Base-by-base conservation (phyloP, 2,797 vertebrate genomes). In the Poliocrania exsul region DNA sequence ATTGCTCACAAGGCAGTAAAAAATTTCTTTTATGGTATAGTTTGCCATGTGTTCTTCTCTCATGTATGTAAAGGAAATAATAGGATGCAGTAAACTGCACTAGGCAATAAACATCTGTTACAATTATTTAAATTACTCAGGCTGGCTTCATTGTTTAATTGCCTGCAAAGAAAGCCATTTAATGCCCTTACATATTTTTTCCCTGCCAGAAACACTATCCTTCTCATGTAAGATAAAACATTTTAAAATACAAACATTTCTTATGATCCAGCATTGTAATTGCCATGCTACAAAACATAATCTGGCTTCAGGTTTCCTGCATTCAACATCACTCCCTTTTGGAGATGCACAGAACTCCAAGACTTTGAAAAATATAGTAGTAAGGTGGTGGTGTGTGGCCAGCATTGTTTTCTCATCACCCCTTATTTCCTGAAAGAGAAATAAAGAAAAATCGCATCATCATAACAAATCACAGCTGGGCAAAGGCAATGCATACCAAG, bases 81-180 rank as follows among this genome's bases (percentile, higher is more conserved):
- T 71, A 93, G 47, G 67, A 92, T 80, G 74, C 86, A 94, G 62
- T 90, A 96, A 97, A 92, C 71, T 57, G 64, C 78, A 71, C 67
- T 51, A 90, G 28, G 92, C 71, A 95, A 95, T 95, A 95, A 97
- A 96, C 86, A 96, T 95, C 95, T 97, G 88, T 93, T 95, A 95
- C 78, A 89, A 88, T 95, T 97, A 95, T 95, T 95, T 95, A 96
- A 92, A 97, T 91, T 57, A 57, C 81, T 95, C 79, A 67, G 58
- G 88, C 64, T 80, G 37, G 44, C 29, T 96, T 92, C 88, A 77
- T 90, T 93, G 86, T 95, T 96, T 95, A 97, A 97, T 92, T 95
- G 93, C 78, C 82, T 95, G 88, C 84, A 94, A 94, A 95, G 80
- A 86, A 97, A 97, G 49, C 71, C 49, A 74, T 93, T 80, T 88